Percentiles rank a stretch among this genome's conserved stretches.
phyloP scores from a whole-genome alignment of 2,797 vertebrate species.

The Hydrocynus forskahlii region DNA sequence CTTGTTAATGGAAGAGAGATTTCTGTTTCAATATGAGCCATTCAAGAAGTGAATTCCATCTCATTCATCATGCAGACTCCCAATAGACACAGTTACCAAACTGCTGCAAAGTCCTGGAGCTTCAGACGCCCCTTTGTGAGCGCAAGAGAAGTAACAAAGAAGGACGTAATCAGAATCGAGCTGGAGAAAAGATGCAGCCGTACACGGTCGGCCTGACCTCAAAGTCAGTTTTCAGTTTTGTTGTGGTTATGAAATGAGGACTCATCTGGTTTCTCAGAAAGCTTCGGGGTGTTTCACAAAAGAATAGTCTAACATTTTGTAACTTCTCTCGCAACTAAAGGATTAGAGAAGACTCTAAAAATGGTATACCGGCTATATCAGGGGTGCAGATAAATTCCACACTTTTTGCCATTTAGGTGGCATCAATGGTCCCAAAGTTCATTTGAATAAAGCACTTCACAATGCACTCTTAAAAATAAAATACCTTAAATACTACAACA shows the following conservation, averaged over 20 bases:
- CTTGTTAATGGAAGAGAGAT: slow-evolving; percentile 49
- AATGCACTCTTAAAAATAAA: neutral
- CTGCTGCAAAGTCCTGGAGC: slow-evolving; percentile 22
- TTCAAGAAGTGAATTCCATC: slow-evolving; percentile 38
- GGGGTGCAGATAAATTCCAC: neutral
- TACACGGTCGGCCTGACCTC: neutral
- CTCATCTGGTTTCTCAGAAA: neutral
- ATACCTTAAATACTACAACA: too few species aligned
- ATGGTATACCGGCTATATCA: neutral
- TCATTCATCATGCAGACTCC: slow-evolving; percentile 51
- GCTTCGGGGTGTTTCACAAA: neutral
- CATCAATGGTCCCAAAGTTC: neutral
- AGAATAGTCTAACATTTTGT: neutral
- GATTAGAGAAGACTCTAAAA: neutral
- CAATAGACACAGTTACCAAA: slow-evolving; percentile 38
- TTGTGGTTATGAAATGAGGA: neutral
- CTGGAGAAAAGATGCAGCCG: neutral
- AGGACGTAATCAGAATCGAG: slow-evolving; percentile 14
- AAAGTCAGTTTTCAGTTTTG: neutral
- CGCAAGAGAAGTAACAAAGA: slow-evolving; percentile 22
- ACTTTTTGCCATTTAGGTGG: neutral
- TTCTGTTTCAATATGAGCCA: slow-evolving; percentile 41
- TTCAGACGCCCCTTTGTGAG: slow-evolving; percentile 23
- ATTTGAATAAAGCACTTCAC: neutral
- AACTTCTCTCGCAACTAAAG: neutral